Base-by-base conservation (phyloP, 2,797 vertebrate genomes). In the Hoplostethus atlanticus region DNA sequence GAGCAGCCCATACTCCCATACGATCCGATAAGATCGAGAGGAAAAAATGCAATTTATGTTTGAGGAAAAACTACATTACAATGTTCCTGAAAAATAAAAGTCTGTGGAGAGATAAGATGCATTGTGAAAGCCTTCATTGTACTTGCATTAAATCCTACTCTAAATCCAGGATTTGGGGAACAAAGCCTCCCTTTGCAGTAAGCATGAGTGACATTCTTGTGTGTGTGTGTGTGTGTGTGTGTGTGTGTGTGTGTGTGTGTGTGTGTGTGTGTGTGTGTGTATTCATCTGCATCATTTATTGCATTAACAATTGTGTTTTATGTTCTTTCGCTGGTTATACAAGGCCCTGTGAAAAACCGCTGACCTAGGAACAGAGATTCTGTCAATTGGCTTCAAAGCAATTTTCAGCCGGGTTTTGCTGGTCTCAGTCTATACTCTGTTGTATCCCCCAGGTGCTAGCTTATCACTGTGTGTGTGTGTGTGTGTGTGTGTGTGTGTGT, bases 341-440 rank as follows among this genome's bases (percentile, higher is more conserved):
- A 60, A 21, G 57, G 56, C 50, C 69, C 83, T n/a, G 3, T 46
- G 62, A 73, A 84, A 64, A 77, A 65, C 70, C 64, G 69, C 66
- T 87, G 86, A 87, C 86, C 84, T 61, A 87, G 56, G 87, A 86
- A 84, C 58, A 50, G 31, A 60, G 64, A 88, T 67, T 79, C 71
- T 76, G 64, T 84, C 68, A 54, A 54, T 59, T 78, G 57, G 11
- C 73, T 84, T 72, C 84, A 81, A 75, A 83, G 75, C 21, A 71
- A 46, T 73, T 80, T 79, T 72, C 69, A 82, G 52, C 64, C 64
- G 68, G 60, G 66, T 80, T 74, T 67, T 59, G 12, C 40, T 64
- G 76, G 62, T 68, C 59, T 68, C 31, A 52, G 44, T 78, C 48
- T 34, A 16, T 3, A 78, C 66, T 77, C 54, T 68, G 40, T 2